Conservation (phyloP, 2,888 invertebrate genomes). For the Dynastes maya region DNA sequence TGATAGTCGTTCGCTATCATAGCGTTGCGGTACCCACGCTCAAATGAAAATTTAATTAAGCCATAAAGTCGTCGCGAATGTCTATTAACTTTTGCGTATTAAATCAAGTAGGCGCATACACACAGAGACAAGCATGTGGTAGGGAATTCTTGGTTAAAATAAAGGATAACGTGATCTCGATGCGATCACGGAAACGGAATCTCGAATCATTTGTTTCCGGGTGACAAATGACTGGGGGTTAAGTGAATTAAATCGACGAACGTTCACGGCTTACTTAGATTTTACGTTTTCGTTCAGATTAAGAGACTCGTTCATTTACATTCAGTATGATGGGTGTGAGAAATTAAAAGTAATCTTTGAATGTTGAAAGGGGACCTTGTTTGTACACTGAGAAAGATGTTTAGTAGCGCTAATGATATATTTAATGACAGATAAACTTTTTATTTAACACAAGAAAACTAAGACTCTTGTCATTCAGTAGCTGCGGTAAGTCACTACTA, state of each 20-base stretch:
- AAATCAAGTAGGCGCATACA: neutral
- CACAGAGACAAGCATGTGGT: neutral
- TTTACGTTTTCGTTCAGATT: neutral
- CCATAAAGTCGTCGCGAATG: constrained; percentile 13
- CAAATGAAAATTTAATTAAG: constrained; percentile 29
- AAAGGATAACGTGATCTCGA: constrained; percentile 9
- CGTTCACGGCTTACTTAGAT: constrained; percentile 11
- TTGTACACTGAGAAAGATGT: no score
- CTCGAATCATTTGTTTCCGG: constrained; percentile 19
- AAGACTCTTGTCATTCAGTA: no score
- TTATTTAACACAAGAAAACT: no score
- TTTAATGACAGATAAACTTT: no score
- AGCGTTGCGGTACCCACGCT: neutral
- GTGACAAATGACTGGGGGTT: constrained; percentile 13
- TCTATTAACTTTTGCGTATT: constrained; percentile 24
- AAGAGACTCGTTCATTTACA: neutral
- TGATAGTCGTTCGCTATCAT: neutral
- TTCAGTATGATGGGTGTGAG: no score
- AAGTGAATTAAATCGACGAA: constrained; percentile 24
- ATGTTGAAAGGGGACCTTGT: no score
- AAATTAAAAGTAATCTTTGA: no score
- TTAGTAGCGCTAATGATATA: no score
- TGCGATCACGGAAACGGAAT: constrained; percentile 16
- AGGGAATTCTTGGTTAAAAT: constrained; percentile 15
- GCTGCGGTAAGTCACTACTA: no score